phyloP scores from a whole-genome alignment of 2,888 invertebrate genomes.

The Agriopis marginaria region DNA sequence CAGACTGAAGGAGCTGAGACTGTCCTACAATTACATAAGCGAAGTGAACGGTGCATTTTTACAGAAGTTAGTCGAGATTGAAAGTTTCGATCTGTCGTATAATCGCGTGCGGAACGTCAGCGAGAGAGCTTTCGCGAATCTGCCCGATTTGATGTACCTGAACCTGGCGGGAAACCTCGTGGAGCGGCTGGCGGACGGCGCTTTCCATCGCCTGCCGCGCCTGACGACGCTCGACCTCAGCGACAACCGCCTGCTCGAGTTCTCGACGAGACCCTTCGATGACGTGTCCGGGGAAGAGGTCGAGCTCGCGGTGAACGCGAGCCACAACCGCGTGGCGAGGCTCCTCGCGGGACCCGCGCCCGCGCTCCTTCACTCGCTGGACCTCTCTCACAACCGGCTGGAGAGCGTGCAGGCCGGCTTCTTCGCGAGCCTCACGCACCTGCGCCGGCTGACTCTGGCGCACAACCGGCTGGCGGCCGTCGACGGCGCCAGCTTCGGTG shows the following conservation, averaged over 20 bases:
- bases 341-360: conserved; percentile 62
- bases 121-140: conserved; percentile 88
- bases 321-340: conserved; percentile 86
- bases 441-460: conserved; percentile 80
- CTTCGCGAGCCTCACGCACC: conserved; percentile 75
- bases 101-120: conserved; percentile 89
- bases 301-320: conserved; percentile 90
- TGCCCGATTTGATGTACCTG: conserved; percentile 90
- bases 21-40: conserved; percentile 92
- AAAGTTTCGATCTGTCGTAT: conserved; percentile 90
- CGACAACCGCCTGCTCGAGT: conserved; percentile 88
- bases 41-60: conserved; percentile 89
- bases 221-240: conserved; percentile 91
- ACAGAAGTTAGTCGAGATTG: conserved; percentile 87
- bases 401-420: conserved; percentile 85
- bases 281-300: conserved; percentile 87
- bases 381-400: conserved; percentile 88
- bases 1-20: conserved; percentile 90
- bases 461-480: conserved; percentile 81
- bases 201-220: conserved; percentile 89
- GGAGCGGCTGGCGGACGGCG: conserved; percentile 87
- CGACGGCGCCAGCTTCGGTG: conserved; percentile 75
- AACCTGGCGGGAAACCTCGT: conserved; percentile 92
- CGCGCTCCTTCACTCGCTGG: conserved; percentile 86
- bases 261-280: conserved; percentile 88